These are phyloP conservation scores for Eustalomyia histrio DNA, from an alignment of 2,888 invertebrate genomes.

Conservation along the genomic window DNA sequence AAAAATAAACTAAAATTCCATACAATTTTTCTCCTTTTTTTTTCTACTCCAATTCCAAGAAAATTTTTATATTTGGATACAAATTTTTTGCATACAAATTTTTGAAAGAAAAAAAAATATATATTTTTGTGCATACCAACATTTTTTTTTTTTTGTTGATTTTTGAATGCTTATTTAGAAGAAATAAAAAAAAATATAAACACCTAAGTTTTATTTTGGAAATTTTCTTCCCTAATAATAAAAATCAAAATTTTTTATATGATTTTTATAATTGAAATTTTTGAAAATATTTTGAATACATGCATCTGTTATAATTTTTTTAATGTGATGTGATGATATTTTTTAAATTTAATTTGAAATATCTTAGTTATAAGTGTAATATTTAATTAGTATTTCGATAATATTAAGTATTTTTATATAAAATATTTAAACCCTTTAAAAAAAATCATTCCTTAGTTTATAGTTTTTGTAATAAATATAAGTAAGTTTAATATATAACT, in stretches of 20 bases:
- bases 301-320: slow-evolving; percentile 57
- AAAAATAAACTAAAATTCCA: slow-evolving; percentile 15
- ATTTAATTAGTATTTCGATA: background rate
- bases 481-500: slow-evolving; percentile 12
- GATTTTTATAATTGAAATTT: slow-evolving; percentile 32
- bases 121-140: slow-evolving; percentile 23
- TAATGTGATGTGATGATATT: slow-evolving; percentile 77
- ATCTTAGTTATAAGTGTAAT: slow-evolving; percentile 24
- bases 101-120: background rate
- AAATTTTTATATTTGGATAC: slow-evolving; percentile 21
- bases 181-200: slow-evolving; percentile 3
- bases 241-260: slow-evolving; percentile 36
- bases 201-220: slow-evolving; percentile 17
- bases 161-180: slow-evolving; percentile 48
- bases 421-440: slow-evolving; percentile 10
- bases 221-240: background rate
- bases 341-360: slow-evolving; percentile 11
- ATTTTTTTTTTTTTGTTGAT: slow-evolving; percentile 23
- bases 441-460: slow-evolving; percentile 17
- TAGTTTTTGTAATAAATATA: slow-evolving; percentile 1
- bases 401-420: slow-evolving; percentile 2
- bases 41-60: background rate
- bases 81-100: slow-evolving; percentile 28
- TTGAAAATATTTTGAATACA: slow-evolving; percentile 40
- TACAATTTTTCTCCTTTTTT: slow-evolving; percentile 38